Percentiles rank a stretch among this genome's conserved stretches.
phyloP scores from a whole-genome alignment of 2,797 vertebrate genomes.

The Hylomyscus alleni region DNA sequence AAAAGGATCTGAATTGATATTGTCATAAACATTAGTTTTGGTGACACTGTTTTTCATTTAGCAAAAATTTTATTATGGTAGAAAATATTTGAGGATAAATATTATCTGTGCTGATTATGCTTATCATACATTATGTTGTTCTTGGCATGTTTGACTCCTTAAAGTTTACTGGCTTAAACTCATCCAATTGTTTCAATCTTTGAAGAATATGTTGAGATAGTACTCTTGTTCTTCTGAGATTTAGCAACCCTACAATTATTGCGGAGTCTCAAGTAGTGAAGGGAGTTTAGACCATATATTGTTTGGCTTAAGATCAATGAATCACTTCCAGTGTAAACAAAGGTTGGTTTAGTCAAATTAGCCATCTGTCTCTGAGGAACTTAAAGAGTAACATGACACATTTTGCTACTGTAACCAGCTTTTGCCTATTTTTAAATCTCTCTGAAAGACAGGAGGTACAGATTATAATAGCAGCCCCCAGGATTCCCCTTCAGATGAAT shows the following conservation, averaged over 20 bases:
- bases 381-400: constrained; percentile 52
- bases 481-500: constrained; percentile 13
- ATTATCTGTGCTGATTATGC: not conserved
- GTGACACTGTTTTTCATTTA: constrained; percentile 28
- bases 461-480: constrained; percentile 47
- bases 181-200: not conserved
- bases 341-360: constrained; percentile 85
- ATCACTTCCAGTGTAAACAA: constrained; percentile 84
- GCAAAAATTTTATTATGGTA: not conserved
- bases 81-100: not conserved
- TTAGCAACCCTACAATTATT: constrained; percentile 59
- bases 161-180: not conserved
- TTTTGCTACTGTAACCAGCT: constrained; percentile 73
- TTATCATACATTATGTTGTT: not conserved
- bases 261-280: constrained; percentile 45
- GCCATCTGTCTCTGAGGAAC: constrained; percentile 84
- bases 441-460: constrained; percentile 56
- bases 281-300: constrained; percentile 51
- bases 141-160: not conserved
- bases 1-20: not conserved
- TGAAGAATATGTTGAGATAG: not conserved
- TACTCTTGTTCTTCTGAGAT: constrained; percentile 57
- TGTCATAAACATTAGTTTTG: not conserved
- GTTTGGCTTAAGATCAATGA: constrained; percentile 76
- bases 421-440: constrained; percentile 63